Evolutionary conservation across 1,140 invertebrate species (phyloP).

Genomic region (Helicoverpa zea): DNA sequence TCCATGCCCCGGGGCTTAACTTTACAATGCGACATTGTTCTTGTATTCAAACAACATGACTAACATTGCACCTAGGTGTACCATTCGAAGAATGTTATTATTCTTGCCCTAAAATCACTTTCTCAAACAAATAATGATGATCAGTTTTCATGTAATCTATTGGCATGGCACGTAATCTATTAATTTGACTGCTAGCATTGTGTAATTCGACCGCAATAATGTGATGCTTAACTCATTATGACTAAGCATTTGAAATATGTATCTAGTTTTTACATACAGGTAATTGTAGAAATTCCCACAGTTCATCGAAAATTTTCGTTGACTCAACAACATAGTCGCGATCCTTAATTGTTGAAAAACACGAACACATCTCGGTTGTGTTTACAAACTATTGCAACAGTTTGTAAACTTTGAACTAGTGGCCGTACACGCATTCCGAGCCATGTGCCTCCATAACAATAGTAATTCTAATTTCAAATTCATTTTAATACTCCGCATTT

Average conservation of each 20-base stretch:
- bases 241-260: no score
- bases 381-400: conserved; percentile 65
- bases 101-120: no score
- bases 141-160: no score
- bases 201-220: no score
- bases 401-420: conserved; percentile 67
- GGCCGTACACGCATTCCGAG: conserved; percentile 41
- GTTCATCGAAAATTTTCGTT: neutral
- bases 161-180: no score
- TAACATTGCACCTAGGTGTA: no score
- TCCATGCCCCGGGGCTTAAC: conserved; percentile 42
- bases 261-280: no score
- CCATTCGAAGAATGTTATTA: no score
- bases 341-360: conserved; percentile 64
- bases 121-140: no score
- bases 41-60: neutral
- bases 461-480: conserved; percentile 1
- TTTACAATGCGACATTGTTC: conserved; percentile 49
- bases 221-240: no score
- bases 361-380: conserved; percentile 68
- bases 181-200: no score
- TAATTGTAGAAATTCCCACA: neutral
- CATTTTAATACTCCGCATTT: neutral
- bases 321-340: conserved; percentile 11
- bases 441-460: conserved; percentile 47